Evolutionary conservation across 2,888 invertebrate genomes (phyloP), one percentile per base, ranked within the genome.

Genomic region (Harmothoe impar): DNA sequence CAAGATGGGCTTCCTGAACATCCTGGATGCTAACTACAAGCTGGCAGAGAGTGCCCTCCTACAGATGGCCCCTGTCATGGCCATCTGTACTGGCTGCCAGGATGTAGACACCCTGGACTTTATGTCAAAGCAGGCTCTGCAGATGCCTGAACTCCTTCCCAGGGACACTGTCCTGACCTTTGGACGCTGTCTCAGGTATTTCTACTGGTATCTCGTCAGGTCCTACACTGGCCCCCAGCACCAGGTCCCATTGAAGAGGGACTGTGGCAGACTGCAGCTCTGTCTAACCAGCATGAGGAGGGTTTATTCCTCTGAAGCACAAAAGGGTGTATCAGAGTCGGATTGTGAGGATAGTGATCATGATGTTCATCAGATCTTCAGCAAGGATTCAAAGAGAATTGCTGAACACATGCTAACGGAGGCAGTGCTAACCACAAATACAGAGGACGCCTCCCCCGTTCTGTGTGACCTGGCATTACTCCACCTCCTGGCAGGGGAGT

Each of bases 101-200:
- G n/a, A 62, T n/a, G 10, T 7, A 62, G 62, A 62, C n/a, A 3
- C 23, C 20, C 62, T 20, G 1, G 62, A n/a, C 20, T 62, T 62
- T n/a, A 62, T 62, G 62, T 62, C 62, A 62, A 62, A n/a, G n/a
- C 62, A 62, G 15, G 62, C 62, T 62, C n/a, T 62, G 15, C n/a
- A 3, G 23, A 62, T 20, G 3, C 62, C 62, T n/a, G 62, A 62
- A n/a, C 23, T n/a, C 3, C 23, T 62, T 5, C 20, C 62, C 3
- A 62, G 15, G 3, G 3, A n/a, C 15, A n/a, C 62, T 12, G 3
- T 62, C 1, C 3, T 62, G n/a, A n/a, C 12, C 12, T 62, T n/a
- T 62, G 62, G 7, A 20, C 1, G n/a, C 20, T 62, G 0, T 62
- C 62, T 62, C 23, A 62, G 23, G 3, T 3, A 7, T 3, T 62